These are phyloP conservation scores for Chloropsis cyanopogon DNA, from an alignment of 2,113 vertebrate genomes.

Conservation along the genomic window DNA sequence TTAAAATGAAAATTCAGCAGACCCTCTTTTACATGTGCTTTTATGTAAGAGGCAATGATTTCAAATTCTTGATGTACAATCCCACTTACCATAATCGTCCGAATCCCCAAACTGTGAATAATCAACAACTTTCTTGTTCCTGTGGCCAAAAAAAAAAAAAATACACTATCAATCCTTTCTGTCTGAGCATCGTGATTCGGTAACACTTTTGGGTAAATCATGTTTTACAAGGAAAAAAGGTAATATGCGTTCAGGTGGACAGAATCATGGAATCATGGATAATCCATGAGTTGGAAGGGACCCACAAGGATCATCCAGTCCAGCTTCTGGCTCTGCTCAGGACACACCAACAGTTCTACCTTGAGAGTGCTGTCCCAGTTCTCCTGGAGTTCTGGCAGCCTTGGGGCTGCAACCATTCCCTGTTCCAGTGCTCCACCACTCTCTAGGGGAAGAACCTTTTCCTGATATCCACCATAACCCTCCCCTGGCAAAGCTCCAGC, in stretches of 20 bases:
- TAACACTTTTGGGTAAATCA: background rate
- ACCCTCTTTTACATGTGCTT: background rate
- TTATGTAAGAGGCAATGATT: background rate
- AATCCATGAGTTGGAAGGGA: background rate
- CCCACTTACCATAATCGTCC: conserved; percentile 70
- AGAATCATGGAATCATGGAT: background rate
- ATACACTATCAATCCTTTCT: background rate
- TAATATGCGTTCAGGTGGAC: accelerated
- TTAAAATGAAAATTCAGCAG: background rate
- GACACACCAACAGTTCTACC: background rate
- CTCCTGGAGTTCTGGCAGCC: background rate
- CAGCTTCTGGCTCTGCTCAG: background rate
- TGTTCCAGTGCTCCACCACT: background rate
- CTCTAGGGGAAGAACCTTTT: background rate
- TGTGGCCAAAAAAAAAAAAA: background rate
- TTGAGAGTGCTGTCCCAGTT: accelerated
- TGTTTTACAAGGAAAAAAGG: background rate
- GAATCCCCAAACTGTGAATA: conserved; percentile 72
- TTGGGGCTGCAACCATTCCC: too few relatives aligned
- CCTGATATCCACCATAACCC: background rate
- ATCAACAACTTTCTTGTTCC: conserved; percentile 71
- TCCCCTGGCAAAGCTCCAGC: background rate
- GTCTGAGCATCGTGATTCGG: background rate
- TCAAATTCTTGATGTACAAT: background rate
- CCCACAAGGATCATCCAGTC: background rate